Conservation (phyloP, 1,140 invertebrate species). For the Camponotus vicinus region DNA sequence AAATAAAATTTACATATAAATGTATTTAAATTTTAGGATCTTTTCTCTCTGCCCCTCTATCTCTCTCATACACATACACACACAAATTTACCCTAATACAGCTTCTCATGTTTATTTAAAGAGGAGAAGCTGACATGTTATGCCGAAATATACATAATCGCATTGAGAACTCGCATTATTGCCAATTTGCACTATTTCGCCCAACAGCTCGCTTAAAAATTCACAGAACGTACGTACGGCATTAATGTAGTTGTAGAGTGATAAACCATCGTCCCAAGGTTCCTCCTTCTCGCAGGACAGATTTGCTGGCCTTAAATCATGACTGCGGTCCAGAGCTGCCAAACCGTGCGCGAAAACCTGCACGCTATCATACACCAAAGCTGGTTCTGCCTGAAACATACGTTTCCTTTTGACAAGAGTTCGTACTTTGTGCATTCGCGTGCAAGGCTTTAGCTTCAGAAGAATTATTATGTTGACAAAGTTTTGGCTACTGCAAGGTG, state of each 20-base stretch:
- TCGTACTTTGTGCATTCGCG: not conserved
- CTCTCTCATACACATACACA: too few species aligned
- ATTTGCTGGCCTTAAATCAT: slow-evolving; percentile 90
- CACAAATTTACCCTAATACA: not conserved
- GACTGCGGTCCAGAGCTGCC: slow-evolving; percentile 90
- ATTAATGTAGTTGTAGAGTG: slow-evolving; percentile 96
- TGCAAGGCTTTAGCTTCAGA: not conserved
- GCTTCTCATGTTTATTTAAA: not conserved
- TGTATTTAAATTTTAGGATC: not conserved
- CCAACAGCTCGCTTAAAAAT: slow-evolving; percentile 17
- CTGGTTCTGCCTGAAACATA: slow-evolving; percentile 94
- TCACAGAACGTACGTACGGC: slow-evolving; percentile 88
- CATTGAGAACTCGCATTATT: not conserved
- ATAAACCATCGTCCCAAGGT: slow-evolving; percentile 94
- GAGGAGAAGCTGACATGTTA: not conserved
- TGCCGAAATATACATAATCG: not conserved
- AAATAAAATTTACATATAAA: not conserved
- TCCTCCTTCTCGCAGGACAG: slow-evolving; percentile 94
- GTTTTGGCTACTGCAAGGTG: not conserved
- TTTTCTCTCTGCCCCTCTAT: too few species aligned
- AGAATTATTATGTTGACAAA: not conserved
- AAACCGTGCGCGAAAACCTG: slow-evolving; percentile 94
- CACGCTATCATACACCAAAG: slow-evolving; percentile 96
- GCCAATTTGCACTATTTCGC: not conserved
- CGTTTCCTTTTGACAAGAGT: slow-evolving; percentile 63